These are phyloP conservation scores for Drosophila albomicans DNA, from an alignment of 1,140 invertebrate species.

Conservation along the genomic window DNA sequence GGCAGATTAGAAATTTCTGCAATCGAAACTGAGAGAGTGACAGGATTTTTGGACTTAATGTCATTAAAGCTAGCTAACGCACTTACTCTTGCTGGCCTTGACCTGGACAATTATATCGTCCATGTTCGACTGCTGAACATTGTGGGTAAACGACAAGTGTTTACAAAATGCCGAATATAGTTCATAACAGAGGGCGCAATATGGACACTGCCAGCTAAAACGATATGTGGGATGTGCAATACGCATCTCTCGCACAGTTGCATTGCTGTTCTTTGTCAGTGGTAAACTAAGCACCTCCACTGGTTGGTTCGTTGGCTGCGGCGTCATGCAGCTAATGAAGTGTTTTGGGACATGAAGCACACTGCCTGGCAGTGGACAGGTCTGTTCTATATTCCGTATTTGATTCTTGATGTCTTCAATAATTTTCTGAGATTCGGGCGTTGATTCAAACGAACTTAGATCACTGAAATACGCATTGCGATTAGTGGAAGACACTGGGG, in stretches of 20 bases:
- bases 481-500: neutral
- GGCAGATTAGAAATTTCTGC: neutral
- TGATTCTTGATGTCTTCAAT: slow-evolving; percentile 68
- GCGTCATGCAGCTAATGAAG: neutral
- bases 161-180: slow-evolving; percentile 39
- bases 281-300: slow-evolving; percentile 1
- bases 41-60: neutral
- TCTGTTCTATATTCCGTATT: slow-evolving; percentile 69
- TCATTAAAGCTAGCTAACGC: neutral
- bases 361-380: slow-evolving; percentile 59
- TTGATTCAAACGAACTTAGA: slow-evolving; percentile 49
- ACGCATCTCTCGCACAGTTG: slow-evolving; percentile 34
- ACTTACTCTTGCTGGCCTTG: slow-evolving; percentile 37
- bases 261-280: neutral
- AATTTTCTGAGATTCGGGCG: slow-evolving; percentile 67
- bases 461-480: slow-evolving; percentile 32
- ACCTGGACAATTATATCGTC: slow-evolving; percentile 33
- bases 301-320: neutral
- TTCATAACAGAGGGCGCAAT: slow-evolving; percentile 43
- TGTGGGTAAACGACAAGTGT: slow-evolving; percentile 47
- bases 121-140: slow-evolving; percentile 16
- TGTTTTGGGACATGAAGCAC: slow-evolving; percentile 53
- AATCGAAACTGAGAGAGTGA: too few relatives aligned
- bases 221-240: slow-evolving; percentile 28
- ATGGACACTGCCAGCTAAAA: slow-evolving; percentile 59